Evolutionary conservation across 2,113 vertebrate genomes (phyloP), one percentile per base, ranked within the genome.

Genomic region (Pterocles gutturalis): DNA sequence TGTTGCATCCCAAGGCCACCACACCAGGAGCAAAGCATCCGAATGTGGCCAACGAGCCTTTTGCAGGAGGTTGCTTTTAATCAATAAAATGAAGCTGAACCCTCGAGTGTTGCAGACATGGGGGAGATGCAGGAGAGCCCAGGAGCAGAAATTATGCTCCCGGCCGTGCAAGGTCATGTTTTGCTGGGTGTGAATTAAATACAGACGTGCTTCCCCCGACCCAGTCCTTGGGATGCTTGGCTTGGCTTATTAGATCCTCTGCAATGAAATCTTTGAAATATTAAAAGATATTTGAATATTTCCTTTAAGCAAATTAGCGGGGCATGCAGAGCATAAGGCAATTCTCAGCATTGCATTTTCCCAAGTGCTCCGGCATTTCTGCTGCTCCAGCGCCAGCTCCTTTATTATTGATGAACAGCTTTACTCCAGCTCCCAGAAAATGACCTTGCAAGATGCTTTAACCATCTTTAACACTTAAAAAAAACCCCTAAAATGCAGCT

Each of bases 31-130:
- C 43, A 22, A n/a, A 54, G 54, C 31, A 16, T 43, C 31, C 3
- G 0, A 28, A 22, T 16, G 3, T 4, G 2, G 10, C 54, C 46
- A 1, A 2, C 0, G 0, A 41, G 7, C 21, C 21, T 55, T 41
- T 58, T 16, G 22, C 78, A 5, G 3, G 6, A 31, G 15, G 11
- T 3, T 38, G 38, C 7, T n/a, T 87, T 83, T 48, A 11, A 34
- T 38, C 13, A 3, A 54, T 15, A 38, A 58, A 67, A 5, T 2
- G 9, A 33, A 62, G n/a, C 46, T 13, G 38, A 89, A 8, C 21
- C 7, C 36, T 19, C 5, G 9, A 48, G 34, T 13, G 4, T 0
- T 26, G 75, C 43, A 58, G 36, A 11, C 1, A 0, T 2, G 0
- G 10, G 24, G 14, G 60, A 45, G 62, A 24, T 4, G 49, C 73